Base-by-base conservation (phyloP, 2,113 vertebrate species). In the Labeo rohita region DNA sequence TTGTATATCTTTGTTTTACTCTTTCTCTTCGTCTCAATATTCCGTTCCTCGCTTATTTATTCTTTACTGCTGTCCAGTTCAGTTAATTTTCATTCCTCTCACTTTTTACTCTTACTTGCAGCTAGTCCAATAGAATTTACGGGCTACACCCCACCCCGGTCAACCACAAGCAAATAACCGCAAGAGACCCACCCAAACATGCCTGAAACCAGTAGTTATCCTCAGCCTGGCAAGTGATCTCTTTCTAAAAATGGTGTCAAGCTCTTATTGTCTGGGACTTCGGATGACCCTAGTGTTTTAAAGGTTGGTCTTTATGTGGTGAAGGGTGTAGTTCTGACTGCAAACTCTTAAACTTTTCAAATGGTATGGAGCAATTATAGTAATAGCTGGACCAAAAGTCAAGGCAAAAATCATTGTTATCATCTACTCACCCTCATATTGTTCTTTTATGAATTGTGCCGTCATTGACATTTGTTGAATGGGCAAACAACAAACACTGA, bases 161-260 rank as follows among this genome's bases (percentile, higher is more conserved):
- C 88, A 90, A 94, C 93, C 76, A 83, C 86, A 75, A 88, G 59
- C 91, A 89, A 89, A 90, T 89, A 89, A 89, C 87, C 92, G 90
- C 91, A 89, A 90, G 89, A 86, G 93, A 90, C 92, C 93, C 94
- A 91, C 94, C 93, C 94, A 94, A 92, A 94, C 90, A 90, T 88
- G 90, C 86, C 75, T 91, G 90, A 90, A 93, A 90, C 91, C 91
- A 81, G 92, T 15, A 93, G 91, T 92, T 92, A 87, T 91, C 63
- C 87, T 89, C 21, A 6, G 87, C 83, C 87, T 80, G 85, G 91
- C 92, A 91, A 93, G 88, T 92, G 92, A 93, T 94, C 93, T 89
- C 87, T 56, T 61, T 85, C 87, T 88, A 83, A 84, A 85, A 88
- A 77, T 75, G 83, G 66, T 75, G 10, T 54, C 59, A 28, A 77